Evolutionary conservation across 2,797 vertebrate genomes (phyloP), one percentile per base, ranked within the genome.

Genomic region (Mastacembelus armatus): DNA sequence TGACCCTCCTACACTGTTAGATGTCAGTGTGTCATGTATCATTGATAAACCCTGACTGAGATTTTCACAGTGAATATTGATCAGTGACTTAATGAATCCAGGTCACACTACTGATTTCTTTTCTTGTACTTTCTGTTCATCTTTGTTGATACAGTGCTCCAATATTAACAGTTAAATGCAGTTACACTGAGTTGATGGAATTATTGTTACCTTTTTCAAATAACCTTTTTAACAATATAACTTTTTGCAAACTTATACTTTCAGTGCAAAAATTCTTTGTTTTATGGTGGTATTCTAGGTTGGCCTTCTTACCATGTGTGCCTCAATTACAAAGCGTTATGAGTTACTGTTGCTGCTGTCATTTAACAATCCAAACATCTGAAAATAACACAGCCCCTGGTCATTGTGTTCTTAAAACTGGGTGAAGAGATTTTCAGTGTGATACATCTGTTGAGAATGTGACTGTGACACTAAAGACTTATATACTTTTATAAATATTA

Each of bases 71-170:
- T 29, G 21, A 15, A 3, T 43, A 21, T 33, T 51, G 18, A 52
- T 67, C 1, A 9, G 10, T 30, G 50, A 49, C 61, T 45, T 10
- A 51, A 22, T 57, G 7, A 49, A 12, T 39, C 36, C 58, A 39
- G 0, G 33, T n/a, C n/a, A n/a, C n/a, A n/a, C n/a, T n/a, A n/a
- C n/a, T n/a, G n/a, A n/a, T n/a, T n/a, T n/a, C n/a, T n/a, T n/a
- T n/a, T n/a, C n/a, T n/a, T n/a, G 18, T 22, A 1, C 3, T 42
- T 67, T 3, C 5, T 29, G 3, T 39, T 56, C 2, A 35, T 15
- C 10, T n/a, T 40, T 24, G 10, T 27, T n/a, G 27, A 9, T 14
- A 12, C 18, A 39, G 5, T 8, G 2, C 11, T 22, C 30, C 11
- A 40, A 44, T n/a, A n/a, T n/a, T n/a, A n/a, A n/a, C 5, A 21